Percentiles rank a stretch among this genome's conserved stretches.
These are phyloP conservation scores for Meta bourneti DNA, from an alignment of 2,888 invertebrate genomes.

Conservation along the genomic window DNA sequence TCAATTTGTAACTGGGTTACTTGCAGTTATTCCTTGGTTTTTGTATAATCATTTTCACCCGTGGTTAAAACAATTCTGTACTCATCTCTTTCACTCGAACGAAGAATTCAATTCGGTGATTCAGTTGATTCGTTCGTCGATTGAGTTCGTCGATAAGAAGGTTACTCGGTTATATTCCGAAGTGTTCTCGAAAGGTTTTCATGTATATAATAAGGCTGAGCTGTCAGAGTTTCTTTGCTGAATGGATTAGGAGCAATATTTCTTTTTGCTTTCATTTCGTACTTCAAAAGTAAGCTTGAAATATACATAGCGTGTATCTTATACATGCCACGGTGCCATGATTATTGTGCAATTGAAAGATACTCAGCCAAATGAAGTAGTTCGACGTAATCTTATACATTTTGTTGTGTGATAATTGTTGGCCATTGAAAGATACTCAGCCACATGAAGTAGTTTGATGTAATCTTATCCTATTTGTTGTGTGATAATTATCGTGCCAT, in stretches of 20 bases:
- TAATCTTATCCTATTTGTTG: too few relatives aligned
- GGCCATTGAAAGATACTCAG: too few relatives aligned
- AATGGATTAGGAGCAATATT: neutral
- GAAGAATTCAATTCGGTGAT: neutral
- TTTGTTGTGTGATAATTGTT: too few relatives aligned
- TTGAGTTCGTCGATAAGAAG: neutral
- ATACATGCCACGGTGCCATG: too few relatives aligned
- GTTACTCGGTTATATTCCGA: neutral
- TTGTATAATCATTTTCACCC: neutral
- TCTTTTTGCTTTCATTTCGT: neutral
- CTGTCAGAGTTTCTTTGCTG: neutral
- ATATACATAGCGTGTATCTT: too few relatives aligned
- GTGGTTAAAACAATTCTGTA: neutral
- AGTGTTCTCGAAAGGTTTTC: neutral
- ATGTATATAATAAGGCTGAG: neutral
- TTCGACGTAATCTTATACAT: too few relatives aligned
- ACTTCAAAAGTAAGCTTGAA: too few relatives aligned
- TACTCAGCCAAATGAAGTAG: too few relatives aligned
- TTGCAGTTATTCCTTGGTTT: neutral
- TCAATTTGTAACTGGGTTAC: neutral
- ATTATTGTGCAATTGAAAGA: too few relatives aligned
- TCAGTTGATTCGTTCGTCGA: neutral
- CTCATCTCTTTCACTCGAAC: neutral
- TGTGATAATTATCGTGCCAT: too few relatives aligned
- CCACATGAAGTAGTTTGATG: too few relatives aligned